phyloP scores from a whole-genome alignment of 2,113 vertebrate species.

The Ptilonorhynchus violaceus region DNA sequence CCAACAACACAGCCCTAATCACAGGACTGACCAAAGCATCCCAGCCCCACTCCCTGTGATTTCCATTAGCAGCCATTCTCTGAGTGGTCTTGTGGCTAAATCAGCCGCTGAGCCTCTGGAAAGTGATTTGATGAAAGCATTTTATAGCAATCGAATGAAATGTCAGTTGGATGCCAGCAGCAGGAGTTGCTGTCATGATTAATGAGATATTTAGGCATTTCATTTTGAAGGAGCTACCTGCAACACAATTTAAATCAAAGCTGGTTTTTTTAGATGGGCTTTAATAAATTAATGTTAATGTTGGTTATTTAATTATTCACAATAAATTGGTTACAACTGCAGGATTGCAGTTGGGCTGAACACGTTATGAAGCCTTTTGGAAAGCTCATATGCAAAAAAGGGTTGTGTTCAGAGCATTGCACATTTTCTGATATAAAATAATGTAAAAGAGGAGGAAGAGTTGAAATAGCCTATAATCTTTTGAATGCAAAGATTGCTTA shows the following conservation, averaged over 20 bases:
- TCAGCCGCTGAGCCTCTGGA: background rate
- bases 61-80: background rate
- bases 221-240: slow-evolving; percentile 51
- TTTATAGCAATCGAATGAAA: slow-evolving; percentile 20
- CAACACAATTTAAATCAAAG: background rate
- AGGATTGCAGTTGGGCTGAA: background rate
- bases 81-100: background rate
- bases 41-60: background rate
- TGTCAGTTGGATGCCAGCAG: background rate
- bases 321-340: slow-evolving; percentile 19
- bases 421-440: background rate
- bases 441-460: background rate
- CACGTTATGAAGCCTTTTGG: background rate
- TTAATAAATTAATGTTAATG: slow-evolving; percentile 53
- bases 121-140: slow-evolving; percentile 32
- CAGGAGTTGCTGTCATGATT: slow-evolving; percentile 41
- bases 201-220: slow-evolving; percentile 22
- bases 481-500: background rate
- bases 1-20: background rate
- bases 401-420: background rate
- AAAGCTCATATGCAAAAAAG: background rate
- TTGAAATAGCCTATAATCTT: background rate
- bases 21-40: background rate
- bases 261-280: background rate
- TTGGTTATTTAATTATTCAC: slow-evolving; percentile 43